phyloP scores from a whole-genome alignment of 2,888 invertebrate genomes.

The Leptopilina myrica region DNA sequence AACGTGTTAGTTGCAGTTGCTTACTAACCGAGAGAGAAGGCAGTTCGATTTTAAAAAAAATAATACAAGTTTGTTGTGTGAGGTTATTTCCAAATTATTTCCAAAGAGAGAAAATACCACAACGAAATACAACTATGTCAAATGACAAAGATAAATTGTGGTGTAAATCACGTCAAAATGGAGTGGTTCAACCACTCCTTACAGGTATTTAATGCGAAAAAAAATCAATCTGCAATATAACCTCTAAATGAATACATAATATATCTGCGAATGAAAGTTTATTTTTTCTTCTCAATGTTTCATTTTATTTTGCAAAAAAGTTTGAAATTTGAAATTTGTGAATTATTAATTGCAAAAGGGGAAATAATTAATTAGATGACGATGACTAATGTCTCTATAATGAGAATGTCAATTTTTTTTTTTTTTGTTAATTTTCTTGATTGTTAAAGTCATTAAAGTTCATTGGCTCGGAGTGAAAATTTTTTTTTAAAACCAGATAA shows the following conservation, averaged over 20 bases:
- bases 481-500: slow-evolving; percentile 11
- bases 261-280: no score
- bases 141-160: slow-evolving; percentile 61
- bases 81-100: neutral
- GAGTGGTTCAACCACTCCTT: slow-evolving; percentile 92
- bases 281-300: no score
- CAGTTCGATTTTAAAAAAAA: neutral
- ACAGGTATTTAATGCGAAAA: slow-evolving; percentile 81
- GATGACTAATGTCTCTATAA: neutral
- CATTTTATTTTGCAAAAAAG: no score
- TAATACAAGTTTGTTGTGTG: neutral
- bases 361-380: neutral
- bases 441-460: slow-evolving; percentile 17
- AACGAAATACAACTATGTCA: slow-evolving; percentile 62
- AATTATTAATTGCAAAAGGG: no score
- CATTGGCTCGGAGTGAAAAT: neutral
- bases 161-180: slow-evolving; percentile 83
- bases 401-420: neutral
- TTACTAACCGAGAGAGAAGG: neutral
- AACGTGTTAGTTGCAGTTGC: slow-evolving; percentile 14
- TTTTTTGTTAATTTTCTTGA: neutral
- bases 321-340: no score
- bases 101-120: slow-evolving; percentile 7
- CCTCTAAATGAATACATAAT: neutral
- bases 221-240: slow-evolving; percentile 20